Percentiles rank a stretch among this genome's conserved stretches.
These are phyloP conservation scores for Coregonus ussuriensis DNA, from an alignment of 2,797 vertebrate genomes.

Conservation along the genomic window DNA sequence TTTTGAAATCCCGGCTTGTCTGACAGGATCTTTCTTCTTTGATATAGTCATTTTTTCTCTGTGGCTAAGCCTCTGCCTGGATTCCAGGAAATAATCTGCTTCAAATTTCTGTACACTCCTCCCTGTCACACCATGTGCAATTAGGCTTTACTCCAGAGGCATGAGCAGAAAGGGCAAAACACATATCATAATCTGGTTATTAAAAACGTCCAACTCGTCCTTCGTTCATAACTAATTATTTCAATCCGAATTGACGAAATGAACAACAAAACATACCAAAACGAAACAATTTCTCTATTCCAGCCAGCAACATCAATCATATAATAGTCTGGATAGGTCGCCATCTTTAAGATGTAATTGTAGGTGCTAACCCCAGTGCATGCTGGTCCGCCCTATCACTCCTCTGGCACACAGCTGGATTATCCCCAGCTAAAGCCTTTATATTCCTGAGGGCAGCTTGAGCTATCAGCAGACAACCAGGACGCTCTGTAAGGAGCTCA, in stretches of 20 bases:
- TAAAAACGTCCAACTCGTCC: background rate
- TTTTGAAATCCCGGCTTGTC: slow-evolving; percentile 25
- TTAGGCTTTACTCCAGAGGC: background rate
- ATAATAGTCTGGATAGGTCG: background rate
- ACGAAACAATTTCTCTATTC: too few relatives aligned
- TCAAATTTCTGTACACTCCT: slow-evolving; percentile 14
- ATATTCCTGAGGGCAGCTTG: slow-evolving; percentile 33
- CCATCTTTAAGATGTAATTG: background rate
- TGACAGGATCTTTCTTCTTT: slow-evolving; percentile 22
- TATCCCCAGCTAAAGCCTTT: slow-evolving; percentile 49
- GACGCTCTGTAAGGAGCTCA: slow-evolving; percentile 11
- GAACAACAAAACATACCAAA: too few relatives aligned
- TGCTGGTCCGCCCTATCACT: background rate
- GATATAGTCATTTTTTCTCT: slow-evolving; percentile 2
- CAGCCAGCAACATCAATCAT: too few relatives aligned
- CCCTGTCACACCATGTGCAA: background rate
- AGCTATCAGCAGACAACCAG: slow-evolving; percentile 31
- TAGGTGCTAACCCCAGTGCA: background rate
- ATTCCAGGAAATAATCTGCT: slow-evolving; percentile 10
- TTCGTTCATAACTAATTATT: too few relatives aligned
- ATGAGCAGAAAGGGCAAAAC: background rate
- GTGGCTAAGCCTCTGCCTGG: slow-evolving; percentile 3
- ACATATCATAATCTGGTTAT: background rate
- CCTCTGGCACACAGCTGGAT: slow-evolving; percentile 56
- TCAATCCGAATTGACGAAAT: too few relatives aligned